Percentiles rank a stretch among this genome's conserved stretches.
Evolutionary conservation across 2,113 vertebrate genomes (phyloP).

Genomic region (Pollimyrus isidori): DNA sequence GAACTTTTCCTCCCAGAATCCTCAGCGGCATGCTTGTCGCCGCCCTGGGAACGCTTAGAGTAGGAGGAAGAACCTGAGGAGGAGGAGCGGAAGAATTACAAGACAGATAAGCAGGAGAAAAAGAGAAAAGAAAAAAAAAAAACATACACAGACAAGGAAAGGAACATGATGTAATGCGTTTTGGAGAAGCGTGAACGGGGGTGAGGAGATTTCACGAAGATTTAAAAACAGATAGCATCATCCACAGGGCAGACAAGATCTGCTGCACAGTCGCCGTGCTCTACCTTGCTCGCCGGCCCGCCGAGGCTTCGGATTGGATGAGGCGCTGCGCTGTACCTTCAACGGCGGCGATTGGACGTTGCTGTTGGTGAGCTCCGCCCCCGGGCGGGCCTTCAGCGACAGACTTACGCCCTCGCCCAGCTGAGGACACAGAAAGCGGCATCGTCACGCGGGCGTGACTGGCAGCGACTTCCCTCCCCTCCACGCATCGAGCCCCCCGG

Average conservation of each 20-base stretch:
- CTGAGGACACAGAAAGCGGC: slow-evolving; percentile 32
- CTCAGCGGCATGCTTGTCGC: slow-evolving; percentile 58
- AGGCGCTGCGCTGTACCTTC: slow-evolving; percentile 72
- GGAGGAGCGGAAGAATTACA: not conserved
- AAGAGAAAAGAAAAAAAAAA: not conserved
- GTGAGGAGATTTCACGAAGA: not conserved
- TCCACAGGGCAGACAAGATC: not conserved
- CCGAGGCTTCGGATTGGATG: slow-evolving; percentile 69
- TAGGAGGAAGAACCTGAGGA: slow-evolving; percentile 59
- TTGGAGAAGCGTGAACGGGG: not conserved
- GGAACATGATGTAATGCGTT: not conserved
- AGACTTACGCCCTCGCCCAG: slow-evolving; percentile 58
- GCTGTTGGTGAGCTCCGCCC: slow-evolving; percentile 62
- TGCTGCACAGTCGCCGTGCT: not conserved
- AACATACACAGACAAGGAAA: not conserved
- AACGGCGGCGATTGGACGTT: slow-evolving; percentile 65
- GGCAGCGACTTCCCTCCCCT: not conserved
- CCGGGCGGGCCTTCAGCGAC: slow-evolving; percentile 59
- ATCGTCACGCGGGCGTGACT: not conserved
- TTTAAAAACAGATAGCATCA: not conserved
- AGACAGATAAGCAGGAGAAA: not conserved
- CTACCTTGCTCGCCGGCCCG: slow-evolving; percentile 71
- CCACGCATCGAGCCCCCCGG: not conserved
- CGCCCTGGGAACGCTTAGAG: slow-evolving; percentile 64
- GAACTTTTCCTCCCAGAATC: slow-evolving; percentile 60